Conservation (phyloP, 2,888 invertebrate species). For the Leucoma salicis region DNA sequence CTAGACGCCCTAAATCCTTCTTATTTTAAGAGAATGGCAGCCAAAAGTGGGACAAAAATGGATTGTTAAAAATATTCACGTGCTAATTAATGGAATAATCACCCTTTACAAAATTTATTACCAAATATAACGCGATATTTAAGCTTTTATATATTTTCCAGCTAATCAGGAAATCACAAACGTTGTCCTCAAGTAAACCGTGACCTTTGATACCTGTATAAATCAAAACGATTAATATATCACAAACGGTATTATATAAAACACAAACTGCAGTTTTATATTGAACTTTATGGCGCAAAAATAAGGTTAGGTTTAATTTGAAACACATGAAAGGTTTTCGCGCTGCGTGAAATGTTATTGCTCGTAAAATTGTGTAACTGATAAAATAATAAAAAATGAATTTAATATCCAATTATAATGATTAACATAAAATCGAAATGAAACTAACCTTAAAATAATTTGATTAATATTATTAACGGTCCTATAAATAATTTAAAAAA, state of each 20-base stretch:
- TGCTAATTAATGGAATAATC: too few species aligned
- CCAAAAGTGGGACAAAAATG: too few species aligned
- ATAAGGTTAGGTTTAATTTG: conserved; percentile 1
- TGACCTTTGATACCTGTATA: conserved; percentile 20
- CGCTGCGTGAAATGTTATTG: conserved; percentile 25
- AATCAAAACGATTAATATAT: conserved; percentile 34
- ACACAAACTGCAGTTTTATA: conserved; percentile 18
- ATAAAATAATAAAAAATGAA: too few species aligned
- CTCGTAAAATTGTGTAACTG: too few species aligned
- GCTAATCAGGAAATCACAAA: conserved; percentile 13
- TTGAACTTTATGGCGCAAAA: conserved; percentile 15
- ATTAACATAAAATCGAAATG: too few species aligned
- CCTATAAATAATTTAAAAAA: too few species aligned
- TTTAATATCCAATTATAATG: too few species aligned
- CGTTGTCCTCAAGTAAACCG: conserved; percentile 21
- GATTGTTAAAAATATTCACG: too few species aligned
- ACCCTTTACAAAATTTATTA: background rate
- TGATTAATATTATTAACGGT: too few species aligned
- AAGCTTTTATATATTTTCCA: conserved; percentile 1
- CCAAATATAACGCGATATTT: background rate
- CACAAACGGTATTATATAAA: conserved; percentile 25
- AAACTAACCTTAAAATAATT: too few species aligned
- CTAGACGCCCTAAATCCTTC: too few species aligned
- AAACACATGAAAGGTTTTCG: conserved; percentile 25
- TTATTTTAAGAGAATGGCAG: too few species aligned